Evolutionary conservation across 2,113 vertebrate genomes (phyloP).

Genomic region (Caretta caretta): DNA sequence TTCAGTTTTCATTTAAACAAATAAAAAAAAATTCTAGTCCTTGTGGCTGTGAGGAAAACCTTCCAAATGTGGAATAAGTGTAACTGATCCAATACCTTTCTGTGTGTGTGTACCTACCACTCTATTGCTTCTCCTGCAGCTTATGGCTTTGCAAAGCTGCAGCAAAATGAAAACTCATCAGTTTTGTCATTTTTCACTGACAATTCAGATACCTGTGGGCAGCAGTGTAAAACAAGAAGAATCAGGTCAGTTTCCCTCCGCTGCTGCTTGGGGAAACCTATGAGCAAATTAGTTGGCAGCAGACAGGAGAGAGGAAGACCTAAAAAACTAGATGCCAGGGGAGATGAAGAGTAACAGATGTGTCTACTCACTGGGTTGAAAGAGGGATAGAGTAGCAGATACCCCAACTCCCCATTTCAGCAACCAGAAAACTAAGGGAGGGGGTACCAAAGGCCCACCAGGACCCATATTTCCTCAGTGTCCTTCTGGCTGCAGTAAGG

Average conservation of each 20-base stretch:
- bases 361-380: neutral
- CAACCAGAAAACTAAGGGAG: neutral
- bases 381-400: neutral
- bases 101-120: rapidly evolving
- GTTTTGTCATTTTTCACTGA: neutral
- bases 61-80: neutral
- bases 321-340: neutral
- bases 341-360: neutral
- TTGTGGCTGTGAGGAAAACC: neutral
- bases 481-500: neutral
- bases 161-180: no score
- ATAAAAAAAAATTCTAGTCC: neutral
- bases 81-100: neutral
- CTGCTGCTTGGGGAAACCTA: neutral
- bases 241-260: neutral
- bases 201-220: neutral
- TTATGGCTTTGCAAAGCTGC: neutral
- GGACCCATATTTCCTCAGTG: neutral
- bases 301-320: neutral
- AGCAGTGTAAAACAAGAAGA: neutral
- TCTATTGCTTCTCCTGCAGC: neutral
- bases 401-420: neutral
- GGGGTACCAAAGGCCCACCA: neutral
- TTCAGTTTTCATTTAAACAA: neutral
- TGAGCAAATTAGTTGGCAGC: neutral